These are phyloP conservation scores for Protodeltote pygarga DNA, from an alignment of 2,888 invertebrate genomes.

Conservation along the genomic window DNA sequence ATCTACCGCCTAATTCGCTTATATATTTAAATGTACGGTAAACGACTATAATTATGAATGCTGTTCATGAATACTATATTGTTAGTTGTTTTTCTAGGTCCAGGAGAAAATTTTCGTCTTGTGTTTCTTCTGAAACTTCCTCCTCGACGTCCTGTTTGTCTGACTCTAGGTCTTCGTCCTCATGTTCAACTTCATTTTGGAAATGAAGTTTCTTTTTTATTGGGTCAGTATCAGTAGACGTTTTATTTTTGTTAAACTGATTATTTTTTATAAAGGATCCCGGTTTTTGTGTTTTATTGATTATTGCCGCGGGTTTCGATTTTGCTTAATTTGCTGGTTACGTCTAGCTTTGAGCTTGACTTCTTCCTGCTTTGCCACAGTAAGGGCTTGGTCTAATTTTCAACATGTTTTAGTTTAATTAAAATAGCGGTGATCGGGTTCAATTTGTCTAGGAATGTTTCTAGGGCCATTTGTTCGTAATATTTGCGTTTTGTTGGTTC, in stretches of 20 bases:
- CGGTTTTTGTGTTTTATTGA: neutral
- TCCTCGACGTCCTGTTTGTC: neutral
- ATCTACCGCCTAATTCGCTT: slow-evolving; percentile 39
- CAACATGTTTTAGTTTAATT: slow-evolving; percentile 26
- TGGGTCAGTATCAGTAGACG: neutral
- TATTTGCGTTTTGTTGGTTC: slow-evolving; percentile 11
- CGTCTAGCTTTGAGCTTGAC: slow-evolving; percentile 13
- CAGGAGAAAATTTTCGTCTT: slow-evolving; percentile 30
- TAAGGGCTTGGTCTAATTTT: slow-evolving; percentile 39
- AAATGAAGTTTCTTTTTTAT: slow-evolving; percentile 9
- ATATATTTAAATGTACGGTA: slow-evolving; percentile 41
- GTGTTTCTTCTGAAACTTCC: neutral
- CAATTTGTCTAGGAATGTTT: slow-evolving; percentile 35
- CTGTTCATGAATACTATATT: slow-evolving; percentile 30
- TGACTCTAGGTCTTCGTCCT: neutral
- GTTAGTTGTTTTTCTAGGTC: slow-evolving; percentile 6
- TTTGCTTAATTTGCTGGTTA: neutral
- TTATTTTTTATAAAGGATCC: neutral
- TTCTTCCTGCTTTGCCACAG: slow-evolving; percentile 44
- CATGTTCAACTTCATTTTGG: neutral
- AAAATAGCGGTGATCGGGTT: slow-evolving; percentile 37
- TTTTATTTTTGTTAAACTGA: slow-evolving; percentile 4
- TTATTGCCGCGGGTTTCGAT: neutral
- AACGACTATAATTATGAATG: slow-evolving; percentile 8
- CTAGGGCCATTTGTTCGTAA: slow-evolving; percentile 42